Evolutionary conservation across 92 coral and sea anemone species (phyloP).

Genomic region (Porites rus): DNA sequence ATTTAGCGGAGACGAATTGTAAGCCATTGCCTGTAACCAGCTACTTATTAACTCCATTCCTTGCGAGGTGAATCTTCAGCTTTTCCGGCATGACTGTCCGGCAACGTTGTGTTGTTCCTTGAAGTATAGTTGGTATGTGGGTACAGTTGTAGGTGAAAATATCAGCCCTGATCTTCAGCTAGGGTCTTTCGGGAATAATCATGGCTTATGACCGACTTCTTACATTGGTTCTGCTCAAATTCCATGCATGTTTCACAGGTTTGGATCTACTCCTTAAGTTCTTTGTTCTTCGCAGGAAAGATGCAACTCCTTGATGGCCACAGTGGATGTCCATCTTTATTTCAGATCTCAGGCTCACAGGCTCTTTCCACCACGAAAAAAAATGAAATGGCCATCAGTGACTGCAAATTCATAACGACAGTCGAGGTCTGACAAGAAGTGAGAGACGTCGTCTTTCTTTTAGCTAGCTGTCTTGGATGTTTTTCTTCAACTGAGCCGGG

Average conservation of each 20-base stretch:
- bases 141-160: not conserved
- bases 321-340: too few relatives aligned
- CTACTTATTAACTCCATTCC: not conserved
- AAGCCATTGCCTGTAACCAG: not conserved
- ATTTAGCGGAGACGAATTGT: not conserved
- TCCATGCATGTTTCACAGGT: not conserved
- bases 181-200: not conserved
- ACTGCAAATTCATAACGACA: too few relatives aligned
- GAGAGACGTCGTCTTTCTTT: too few relatives aligned
- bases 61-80: conserved; percentile 6
- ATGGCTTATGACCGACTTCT: not conserved
- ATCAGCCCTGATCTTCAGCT: conserved; percentile 15
- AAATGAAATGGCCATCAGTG: too few relatives aligned
- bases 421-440: too few relatives aligned
- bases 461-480: too few relatives aligned
- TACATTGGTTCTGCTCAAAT: conserved; percentile 4
- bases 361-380: too few relatives aligned
- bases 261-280: too few relatives aligned
- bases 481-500: too few relatives aligned
- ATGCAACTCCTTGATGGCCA: too few relatives aligned
- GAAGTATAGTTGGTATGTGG: conserved; percentile 12
- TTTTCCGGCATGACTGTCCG: not conserved
- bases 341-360: too few relatives aligned
- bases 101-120: conserved; percentile 16
- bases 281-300: too few relatives aligned